Base-by-base conservation (phyloP, 37 sponge, comb jelly and placozoan genomes). In the Axinella damicornis region DNA sequence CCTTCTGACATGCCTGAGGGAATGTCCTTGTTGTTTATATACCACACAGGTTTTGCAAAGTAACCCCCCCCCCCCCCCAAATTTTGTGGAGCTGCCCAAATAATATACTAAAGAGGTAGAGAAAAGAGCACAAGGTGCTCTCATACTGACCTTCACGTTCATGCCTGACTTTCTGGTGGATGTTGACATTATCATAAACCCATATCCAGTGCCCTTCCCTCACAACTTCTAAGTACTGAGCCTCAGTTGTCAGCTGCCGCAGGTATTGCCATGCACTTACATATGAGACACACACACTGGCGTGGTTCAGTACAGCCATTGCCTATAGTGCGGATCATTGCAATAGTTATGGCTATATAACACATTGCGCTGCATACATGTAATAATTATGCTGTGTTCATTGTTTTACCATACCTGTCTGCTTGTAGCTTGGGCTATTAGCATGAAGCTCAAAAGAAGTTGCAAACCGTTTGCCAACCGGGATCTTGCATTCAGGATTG, bases 201-300 rank as follows among this genome's bases (percentile, higher is more conserved):
- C 70, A 69, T 35, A 69, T 24, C 70, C 70, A 69, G 4, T 69
- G 70, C 9, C 37, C 70, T 35, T 15, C 21, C 34, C 28, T 31
- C 21, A 69, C 34, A 30, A 33, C 34, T 32, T 32, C 37, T 6
- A 36, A 21, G 34, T 69, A 69, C 30, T 15, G 2, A 33, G 70
- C 33, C 70, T 69, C 70, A 24, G 37, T 32, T 33, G 35, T 69
- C 9, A 69, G 70, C 13, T 69, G 31, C 16, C 21, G 31, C 4
- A 69, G 35, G 37, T 69, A 69, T 32, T 33, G 22, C 70, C 70
- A 69, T 21, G 60, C 76, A 9, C 33, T 76, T 21, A 12, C 2
- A 32, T 76, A 76, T 21, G 76, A 76, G 6, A 57, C 76, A 76
- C 76, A 17, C 60, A 76, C 76, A 18, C 76, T 61, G 2, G 61